These are phyloP conservation scores for Aptenodytes forsteri DNA, from an alignment of 2,113 vertebrate species.

Conservation along the genomic window DNA sequence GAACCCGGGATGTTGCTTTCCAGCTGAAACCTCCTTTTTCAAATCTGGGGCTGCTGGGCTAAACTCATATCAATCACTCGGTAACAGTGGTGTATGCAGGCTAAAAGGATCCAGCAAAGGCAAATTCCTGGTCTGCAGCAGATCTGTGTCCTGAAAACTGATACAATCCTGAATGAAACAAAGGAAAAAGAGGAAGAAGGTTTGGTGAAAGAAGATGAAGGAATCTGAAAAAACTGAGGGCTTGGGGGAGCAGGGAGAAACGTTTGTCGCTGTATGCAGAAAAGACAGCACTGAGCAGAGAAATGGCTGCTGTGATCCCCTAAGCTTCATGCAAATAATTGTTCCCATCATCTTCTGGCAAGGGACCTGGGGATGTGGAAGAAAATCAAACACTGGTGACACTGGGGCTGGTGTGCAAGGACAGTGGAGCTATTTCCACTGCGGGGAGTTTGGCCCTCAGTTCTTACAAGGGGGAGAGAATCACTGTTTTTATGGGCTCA, in stretches of 20 bases:
- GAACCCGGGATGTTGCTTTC: background rate
- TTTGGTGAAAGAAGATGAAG: background rate
- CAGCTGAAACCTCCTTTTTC: background rate
- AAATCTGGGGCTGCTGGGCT: background rate
- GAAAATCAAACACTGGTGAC: background rate
- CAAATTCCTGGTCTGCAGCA: background rate
- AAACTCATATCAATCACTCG: background rate
- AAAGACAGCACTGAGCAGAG: background rate
- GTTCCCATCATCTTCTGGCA: background rate
- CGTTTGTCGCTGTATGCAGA: background rate
- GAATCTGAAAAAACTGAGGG: background rate
- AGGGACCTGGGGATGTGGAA: background rate
- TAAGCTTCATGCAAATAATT: background rate
- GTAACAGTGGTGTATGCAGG: background rate
- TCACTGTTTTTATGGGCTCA: background rate
- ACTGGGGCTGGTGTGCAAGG: background rate
- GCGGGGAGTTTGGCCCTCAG: rapidly evolving
- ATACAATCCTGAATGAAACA: background rate
- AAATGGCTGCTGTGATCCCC: background rate
- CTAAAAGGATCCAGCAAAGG: background rate
- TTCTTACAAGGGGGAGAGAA: background rate
- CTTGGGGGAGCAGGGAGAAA: background rate
- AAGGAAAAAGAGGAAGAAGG: background rate
- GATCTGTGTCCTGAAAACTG: background rate
- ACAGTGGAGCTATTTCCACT: background rate